Conservation (phyloP, 2,113 vertebrate genomes). For the Atractosteus spatula region DNA sequence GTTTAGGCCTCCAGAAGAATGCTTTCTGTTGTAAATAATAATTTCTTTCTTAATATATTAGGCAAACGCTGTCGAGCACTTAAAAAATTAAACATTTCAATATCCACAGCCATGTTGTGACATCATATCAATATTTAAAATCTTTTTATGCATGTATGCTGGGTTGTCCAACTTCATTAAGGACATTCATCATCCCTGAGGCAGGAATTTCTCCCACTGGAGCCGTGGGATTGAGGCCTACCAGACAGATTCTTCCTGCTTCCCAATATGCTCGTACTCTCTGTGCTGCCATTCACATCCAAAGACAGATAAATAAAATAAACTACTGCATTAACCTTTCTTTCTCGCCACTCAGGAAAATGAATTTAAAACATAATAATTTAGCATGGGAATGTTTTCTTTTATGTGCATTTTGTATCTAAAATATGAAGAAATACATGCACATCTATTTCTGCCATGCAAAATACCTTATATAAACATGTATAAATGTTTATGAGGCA, state of each 20-base stretch:
- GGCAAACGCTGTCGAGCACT: slow-evolving; percentile 73
- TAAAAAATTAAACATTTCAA: slow-evolving; percentile 95
- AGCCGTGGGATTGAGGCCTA: slow-evolving; percentile 77
- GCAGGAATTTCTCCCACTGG: slow-evolving; percentile 76
- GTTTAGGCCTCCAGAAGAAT: slow-evolving; percentile 54
- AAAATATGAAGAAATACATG: too few relatives aligned
- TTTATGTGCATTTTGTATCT: too few relatives aligned
- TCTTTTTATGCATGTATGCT: slow-evolving; percentile 97
- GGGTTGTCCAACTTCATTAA: slow-evolving; percentile 99
- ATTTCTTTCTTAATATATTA: slow-evolving; percentile 71
- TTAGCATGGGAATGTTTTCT: too few relatives aligned
- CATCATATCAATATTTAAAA: slow-evolving; percentile 98
- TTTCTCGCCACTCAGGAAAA: too few relatives aligned
- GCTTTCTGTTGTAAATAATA: slow-evolving; percentile 79
- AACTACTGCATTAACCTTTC: neutral
- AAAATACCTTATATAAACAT: too few relatives aligned
- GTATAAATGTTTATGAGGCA: too few relatives aligned
- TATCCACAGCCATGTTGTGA: slow-evolving; percentile 85
- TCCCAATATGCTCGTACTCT: slow-evolving; percentile 27
- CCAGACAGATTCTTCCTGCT: slow-evolving; percentile 60
- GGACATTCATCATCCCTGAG: slow-evolving; percentile 87
- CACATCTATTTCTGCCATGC: too few relatives aligned
- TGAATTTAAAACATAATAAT: too few relatives aligned
- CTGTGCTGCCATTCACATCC: neutral
- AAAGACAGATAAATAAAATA: neutral